These are phyloP conservation scores for Thymelicus lineola DNA, from an alignment of 2,888 invertebrate genomes.

Conservation along the genomic window DNA sequence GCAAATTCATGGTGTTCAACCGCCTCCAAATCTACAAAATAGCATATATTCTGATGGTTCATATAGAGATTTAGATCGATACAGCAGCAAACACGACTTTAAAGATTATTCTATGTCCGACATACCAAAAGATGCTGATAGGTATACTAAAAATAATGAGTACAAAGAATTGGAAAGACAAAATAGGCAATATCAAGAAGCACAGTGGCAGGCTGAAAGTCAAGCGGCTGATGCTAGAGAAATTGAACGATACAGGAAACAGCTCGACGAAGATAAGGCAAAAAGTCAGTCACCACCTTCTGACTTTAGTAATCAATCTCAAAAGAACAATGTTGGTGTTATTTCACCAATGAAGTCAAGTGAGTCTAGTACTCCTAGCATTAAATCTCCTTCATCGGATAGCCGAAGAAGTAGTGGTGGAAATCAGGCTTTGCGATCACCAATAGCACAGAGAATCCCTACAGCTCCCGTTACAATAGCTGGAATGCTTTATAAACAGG, in stretches of 20 bases:
- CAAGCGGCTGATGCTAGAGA: constrained; percentile 69
- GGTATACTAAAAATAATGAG: constrained; percentile 72
- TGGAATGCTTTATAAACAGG: constrained; percentile 97
- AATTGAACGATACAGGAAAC: constrained; percentile 64
- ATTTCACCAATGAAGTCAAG: constrained; percentile 80
- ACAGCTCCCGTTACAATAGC: constrained; percentile 94
- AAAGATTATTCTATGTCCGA: constrained; percentile 73
- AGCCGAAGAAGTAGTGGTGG: constrained; percentile 80
- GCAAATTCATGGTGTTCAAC: constrained; percentile 84
- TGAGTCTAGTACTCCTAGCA: constrained; percentile 76
- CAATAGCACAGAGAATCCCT: constrained; percentile 93
- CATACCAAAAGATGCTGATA: constrained; percentile 72
- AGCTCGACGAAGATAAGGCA: constrained; percentile 64
- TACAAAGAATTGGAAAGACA: constrained; percentile 72
- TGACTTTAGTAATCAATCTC: constrained; percentile 64
- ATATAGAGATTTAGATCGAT: constrained; percentile 77
- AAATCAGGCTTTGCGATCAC: constrained; percentile 89
- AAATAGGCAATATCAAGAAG: constrained; percentile 68
- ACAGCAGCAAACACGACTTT: constrained; percentile 77
- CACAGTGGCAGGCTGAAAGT: constrained; percentile 71
- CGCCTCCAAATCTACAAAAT: constrained; percentile 79
- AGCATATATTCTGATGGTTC: constrained; percentile 80
- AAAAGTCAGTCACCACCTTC: constrained; percentile 69
- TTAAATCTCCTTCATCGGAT: constrained; percentile 81
- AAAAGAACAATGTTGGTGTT: constrained; percentile 61